Base-by-base conservation (phyloP, 53 echinoderm and acorn worm genomes). In the Echinarachnius parma region DNA sequence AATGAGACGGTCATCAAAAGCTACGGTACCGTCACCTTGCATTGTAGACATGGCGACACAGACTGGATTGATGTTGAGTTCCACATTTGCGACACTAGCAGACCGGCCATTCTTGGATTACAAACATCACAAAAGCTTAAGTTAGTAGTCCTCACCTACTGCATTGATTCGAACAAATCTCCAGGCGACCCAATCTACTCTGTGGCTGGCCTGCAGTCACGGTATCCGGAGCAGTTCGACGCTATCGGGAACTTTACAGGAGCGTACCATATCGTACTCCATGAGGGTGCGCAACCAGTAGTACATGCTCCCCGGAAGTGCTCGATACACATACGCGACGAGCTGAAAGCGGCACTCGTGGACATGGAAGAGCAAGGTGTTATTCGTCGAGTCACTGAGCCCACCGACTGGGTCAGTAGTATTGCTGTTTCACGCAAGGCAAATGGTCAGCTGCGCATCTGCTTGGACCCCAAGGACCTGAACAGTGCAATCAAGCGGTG, bases 321-420 rank as follows among this genome's bases (percentile, higher is more conserved):
- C 78, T 59, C 78, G 4, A 87, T 87, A 2, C 82, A 82, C 8
- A 62, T 82, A n/a, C 39, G 50, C 22, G 79, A 88, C 60, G 76
- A 88, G 30, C 44, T 86, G 5, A 76, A 86, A 58, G 23, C 26
- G 1, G 86, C 74, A 23, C 64, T 86, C 4, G 53, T 75, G 15
- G 39, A 67, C 28, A 88, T 88, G 89, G 68, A 74, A 21, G 56
- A 31, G 13, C 60, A 60, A 28, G 60, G 79, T 75, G 88, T 84
- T 8, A 84, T 89, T 27, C 55, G 59, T 18, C 37, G 27, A 22
- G 83, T 89, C 21, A 89, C 68, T 16, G 84, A 89, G 50, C 84
- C 83, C 31, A 83, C 80, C 4, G 80, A 83, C 34, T 89, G 89
- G 83, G 89, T 89, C 20, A 74, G 46, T 34, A 59, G 59, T 35